A percentile compares a stretch with the other conserved stretches of the same genome.
Evolutionary conservation across 2,113 vertebrate species (phyloP).

Genomic region (Gracilinanus agilis): DNA sequence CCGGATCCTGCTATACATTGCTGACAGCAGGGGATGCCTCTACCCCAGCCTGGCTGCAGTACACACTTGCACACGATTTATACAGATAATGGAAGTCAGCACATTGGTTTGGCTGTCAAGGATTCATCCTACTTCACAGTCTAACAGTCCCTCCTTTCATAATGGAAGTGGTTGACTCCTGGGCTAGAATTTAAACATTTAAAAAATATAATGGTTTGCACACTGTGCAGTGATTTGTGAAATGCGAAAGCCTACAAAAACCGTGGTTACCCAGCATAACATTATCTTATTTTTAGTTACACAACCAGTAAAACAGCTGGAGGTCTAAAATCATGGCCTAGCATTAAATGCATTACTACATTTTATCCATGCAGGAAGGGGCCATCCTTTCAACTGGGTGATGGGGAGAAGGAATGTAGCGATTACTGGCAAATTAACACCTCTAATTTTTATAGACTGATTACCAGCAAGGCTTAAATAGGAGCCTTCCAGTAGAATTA

Average conservation of each 20-base stretch:
- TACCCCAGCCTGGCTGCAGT: conserved; percentile 53
- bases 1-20: conserved; percentile 45
- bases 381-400: conserved; percentile 76
- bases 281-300: conserved; percentile 90
- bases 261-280: conserved; percentile 87
- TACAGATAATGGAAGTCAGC: conserved; percentile 62
- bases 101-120: conserved; percentile 56
- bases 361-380: conserved; percentile 82
- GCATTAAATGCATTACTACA: conserved; percentile 82
- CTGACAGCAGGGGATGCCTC: conserved; percentile 58
- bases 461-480: conserved; percentile 73
- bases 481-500: conserved; percentile 74
- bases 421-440: conserved; percentile 86
- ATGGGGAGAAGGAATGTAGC: conserved; percentile 72
- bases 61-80: conserved; percentile 74
- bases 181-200: conserved; percentile 84
- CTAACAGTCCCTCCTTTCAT: conserved; percentile 80
- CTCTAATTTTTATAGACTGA: conserved; percentile 81
- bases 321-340: conserved; percentile 86
- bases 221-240: conserved; percentile 88
- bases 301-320: conserved; percentile 90
- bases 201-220: conserved; percentile 85
- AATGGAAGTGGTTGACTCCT: conserved; percentile 79
- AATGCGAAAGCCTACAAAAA: conserved; percentile 86
- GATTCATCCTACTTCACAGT: conserved; percentile 79